Evolutionary conservation across 2,888 invertebrate species (phyloP).

Genomic region (Polymixis lichenea): DNA sequence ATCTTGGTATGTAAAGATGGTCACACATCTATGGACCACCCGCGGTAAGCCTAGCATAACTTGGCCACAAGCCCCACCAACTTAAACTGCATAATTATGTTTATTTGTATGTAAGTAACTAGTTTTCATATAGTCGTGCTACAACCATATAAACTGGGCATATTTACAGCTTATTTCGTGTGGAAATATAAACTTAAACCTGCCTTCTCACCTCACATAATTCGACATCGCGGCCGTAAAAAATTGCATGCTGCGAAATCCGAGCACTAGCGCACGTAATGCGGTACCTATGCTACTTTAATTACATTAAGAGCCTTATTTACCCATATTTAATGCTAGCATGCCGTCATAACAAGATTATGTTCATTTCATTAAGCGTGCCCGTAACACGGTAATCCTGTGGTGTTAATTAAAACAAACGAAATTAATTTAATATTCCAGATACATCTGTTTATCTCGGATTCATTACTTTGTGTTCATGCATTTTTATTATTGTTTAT

Average conservation of each 20-base stretch:
- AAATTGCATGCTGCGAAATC: slow-evolving; percentile 47
- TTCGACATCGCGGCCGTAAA: slow-evolving; percentile 22
- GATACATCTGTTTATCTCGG: slow-evolving; percentile 37
- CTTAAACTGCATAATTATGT: neutral
- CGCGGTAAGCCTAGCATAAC: too few relatives aligned
- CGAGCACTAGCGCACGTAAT: slow-evolving; percentile 27
- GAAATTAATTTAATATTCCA: slow-evolving; percentile 50
- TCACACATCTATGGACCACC: too few relatives aligned
- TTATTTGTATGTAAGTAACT: neutral
- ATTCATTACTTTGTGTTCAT: slow-evolving; percentile 27
- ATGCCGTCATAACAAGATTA: slow-evolving; percentile 58
- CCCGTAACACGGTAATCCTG: slow-evolving; percentile 53
- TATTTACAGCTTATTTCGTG: slow-evolving; percentile 15
- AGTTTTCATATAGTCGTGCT: slow-evolving; percentile 6
- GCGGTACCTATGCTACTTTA: slow-evolving; percentile 39
- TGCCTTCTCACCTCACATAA: slow-evolving; percentile 19
- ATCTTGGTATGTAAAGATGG: too few relatives aligned
- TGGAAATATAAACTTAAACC: slow-evolving; percentile 18
- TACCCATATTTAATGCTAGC: slow-evolving; percentile 48
- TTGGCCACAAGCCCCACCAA: too few relatives aligned
- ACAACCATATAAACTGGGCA: slow-evolving; percentile 1
- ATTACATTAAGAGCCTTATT: slow-evolving; percentile 53
- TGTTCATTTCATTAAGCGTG: slow-evolving; percentile 62
- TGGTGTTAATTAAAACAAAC: slow-evolving; percentile 57
- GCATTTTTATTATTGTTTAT: slow-evolving; percentile 19